A percentile compares a stretch with the other conserved stretches of the same genome.
These are phyloP conservation scores for Microdon myrmicae DNA, from an alignment of 2,888 invertebrate genomes.

Conservation along the genomic window DNA sequence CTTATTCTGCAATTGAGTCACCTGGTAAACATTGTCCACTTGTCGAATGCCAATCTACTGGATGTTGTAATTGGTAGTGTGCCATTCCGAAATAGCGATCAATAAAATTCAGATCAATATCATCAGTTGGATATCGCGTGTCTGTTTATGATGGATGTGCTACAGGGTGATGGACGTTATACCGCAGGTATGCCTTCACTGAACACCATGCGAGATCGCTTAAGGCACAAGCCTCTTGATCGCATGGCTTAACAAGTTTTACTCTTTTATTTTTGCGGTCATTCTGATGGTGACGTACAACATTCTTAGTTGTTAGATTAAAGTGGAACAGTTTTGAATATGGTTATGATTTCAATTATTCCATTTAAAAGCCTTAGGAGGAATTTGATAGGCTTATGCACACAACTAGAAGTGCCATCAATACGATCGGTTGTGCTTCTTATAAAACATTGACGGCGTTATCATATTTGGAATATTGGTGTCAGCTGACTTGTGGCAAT, in stretches of 20 bases:
- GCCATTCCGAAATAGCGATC: conserved; percentile 32
- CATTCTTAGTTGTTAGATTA: conserved; percentile 2
- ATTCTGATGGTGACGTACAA: conserved; percentile 37
- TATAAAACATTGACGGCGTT: too few species aligned
- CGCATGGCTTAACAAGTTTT: conserved; percentile 17
- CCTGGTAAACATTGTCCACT: too few species aligned
- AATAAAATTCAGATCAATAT: conserved; percentile 53
- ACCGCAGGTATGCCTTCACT: conserved; percentile 25
- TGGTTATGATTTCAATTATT: conserved; percentile 34
- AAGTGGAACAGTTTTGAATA: conserved; percentile 27
- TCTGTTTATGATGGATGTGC: conserved; percentile 42
- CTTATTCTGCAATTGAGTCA: conserved; percentile 39
- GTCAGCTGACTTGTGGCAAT: too few species aligned
- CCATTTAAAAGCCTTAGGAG: too few species aligned
- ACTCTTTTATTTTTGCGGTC: conserved; percentile 28
- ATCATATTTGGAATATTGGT: too few species aligned
- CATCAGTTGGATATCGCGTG: conserved; percentile 37
- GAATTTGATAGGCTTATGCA: too few species aligned
- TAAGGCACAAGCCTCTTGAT: conserved; percentile 15
- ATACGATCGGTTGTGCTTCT: too few species aligned
- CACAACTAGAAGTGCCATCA: too few species aligned
- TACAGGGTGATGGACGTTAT: conserved; percentile 33
- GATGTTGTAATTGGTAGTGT: too few species aligned
- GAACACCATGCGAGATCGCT: conserved; percentile 3
- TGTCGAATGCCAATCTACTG: too few species aligned